Evolutionary conservation across 2,888 invertebrate genomes (phyloP).

Genomic region (Bellardia pandia): DNA sequence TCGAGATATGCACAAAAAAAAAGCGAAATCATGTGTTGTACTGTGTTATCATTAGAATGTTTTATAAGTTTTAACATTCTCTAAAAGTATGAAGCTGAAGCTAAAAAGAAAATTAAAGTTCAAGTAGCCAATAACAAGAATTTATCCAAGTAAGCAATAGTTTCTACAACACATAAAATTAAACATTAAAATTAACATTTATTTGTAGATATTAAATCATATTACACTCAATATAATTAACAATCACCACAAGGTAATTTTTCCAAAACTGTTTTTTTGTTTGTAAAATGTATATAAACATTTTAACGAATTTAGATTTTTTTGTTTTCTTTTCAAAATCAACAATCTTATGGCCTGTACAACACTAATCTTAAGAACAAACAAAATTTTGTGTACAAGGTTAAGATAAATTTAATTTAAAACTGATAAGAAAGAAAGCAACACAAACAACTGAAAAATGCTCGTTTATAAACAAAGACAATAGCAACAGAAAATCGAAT

Average conservation of each 20-base stretch:
- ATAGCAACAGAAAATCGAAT: neutral
- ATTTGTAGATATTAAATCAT: no score
- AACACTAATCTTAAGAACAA: conserved; percentile 4
- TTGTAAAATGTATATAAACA: neutral
- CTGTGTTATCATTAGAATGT: neutral
- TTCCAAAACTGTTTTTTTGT: neutral
- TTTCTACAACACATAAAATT: no score
- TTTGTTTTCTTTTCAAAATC: neutral
- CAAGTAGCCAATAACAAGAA: no score
- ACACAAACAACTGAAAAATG: neutral
- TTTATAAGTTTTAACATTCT: neutral
- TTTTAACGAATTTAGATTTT: neutral
- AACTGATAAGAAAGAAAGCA: conserved; percentile 46
- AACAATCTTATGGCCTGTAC: neutral
- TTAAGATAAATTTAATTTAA: conserved; percentile 55
- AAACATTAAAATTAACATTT: no score
- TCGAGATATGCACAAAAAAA: no score
- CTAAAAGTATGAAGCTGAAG: neutral
- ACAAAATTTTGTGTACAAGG: conserved; percentile 22
- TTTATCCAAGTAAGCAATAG: no score
- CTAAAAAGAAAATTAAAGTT: neutral
- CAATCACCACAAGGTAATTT: neutral
- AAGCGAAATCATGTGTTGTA: no score
- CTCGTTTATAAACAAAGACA: neutral
- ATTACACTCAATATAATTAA: neutral